Conservation (phyloP, 2,888 invertebrate species). For the Pasiphila rectangulata region DNA sequence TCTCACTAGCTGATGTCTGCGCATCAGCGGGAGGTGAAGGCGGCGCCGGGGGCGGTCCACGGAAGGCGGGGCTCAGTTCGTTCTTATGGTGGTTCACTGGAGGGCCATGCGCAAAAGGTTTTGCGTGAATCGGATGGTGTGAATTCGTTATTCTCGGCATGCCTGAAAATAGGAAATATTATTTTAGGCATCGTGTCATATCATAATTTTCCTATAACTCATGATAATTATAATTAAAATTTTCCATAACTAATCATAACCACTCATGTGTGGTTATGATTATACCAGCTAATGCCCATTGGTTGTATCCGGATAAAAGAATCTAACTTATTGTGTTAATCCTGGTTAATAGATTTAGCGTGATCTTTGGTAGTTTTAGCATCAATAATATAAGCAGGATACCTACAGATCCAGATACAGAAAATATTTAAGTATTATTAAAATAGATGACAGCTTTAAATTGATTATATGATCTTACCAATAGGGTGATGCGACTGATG, state of each 20-base stretch:
- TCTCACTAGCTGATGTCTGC: constrained; percentile 81
- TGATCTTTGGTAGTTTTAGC: no score
- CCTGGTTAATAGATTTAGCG: no score
- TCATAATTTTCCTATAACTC: background rate
- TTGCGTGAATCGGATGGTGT: constrained; percentile 74
- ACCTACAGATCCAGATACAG: no score
- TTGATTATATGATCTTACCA: constrained; percentile 50
- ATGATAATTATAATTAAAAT: no score
- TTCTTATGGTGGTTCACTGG: constrained; percentile 74
- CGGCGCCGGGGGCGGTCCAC: constrained; percentile 85
- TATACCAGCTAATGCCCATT: no score
- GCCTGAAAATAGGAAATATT: constrained; percentile 49
- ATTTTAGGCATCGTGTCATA: background rate
- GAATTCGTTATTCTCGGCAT: constrained; percentile 76
- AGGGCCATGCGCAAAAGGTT: constrained; percentile 70
- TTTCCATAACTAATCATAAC: no score
- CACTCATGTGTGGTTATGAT: no score
- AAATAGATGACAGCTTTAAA: background rate
- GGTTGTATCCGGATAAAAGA: no score
- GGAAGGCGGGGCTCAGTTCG: constrained; percentile 82
- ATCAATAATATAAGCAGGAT: no score
- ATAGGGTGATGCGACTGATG: constrained; percentile 80
- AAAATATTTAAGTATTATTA: no score
- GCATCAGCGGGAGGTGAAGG: constrained; percentile 70
- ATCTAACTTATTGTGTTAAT: no score